Evolutionary conservation across 2,113 vertebrate species (phyloP).

Genomic region (Ivindomyrus marchei): DNA sequence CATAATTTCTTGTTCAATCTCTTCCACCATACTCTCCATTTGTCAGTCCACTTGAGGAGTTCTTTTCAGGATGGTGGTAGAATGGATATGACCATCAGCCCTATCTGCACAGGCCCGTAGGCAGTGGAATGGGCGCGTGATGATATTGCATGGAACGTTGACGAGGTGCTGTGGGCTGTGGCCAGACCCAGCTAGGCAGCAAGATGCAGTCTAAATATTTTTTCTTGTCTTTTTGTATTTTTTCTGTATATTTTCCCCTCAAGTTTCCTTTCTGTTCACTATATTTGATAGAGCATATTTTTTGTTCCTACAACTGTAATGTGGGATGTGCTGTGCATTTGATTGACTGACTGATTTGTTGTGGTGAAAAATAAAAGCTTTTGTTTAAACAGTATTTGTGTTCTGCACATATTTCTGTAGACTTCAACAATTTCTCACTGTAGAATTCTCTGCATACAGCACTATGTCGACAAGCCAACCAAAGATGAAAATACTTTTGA

Average conservation of each 20-base stretch:
- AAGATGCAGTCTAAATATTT: background rate
- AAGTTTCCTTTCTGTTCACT: background rate
- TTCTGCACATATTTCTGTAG: slow-evolving; percentile 14
- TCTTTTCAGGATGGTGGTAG: background rate
- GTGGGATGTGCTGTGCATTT: background rate
- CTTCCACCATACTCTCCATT: too few species aligned
- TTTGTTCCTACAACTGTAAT: background rate
- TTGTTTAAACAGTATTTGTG: slow-evolving; percentile 15
- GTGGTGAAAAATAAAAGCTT: slow-evolving; percentile 1
- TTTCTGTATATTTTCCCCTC: background rate
- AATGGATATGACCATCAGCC: background rate
- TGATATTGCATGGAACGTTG: background rate
- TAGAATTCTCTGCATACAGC: background rate
- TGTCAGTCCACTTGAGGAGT: background rate
- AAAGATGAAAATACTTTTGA: background rate
- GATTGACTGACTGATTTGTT: background rate
- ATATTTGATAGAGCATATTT: background rate
- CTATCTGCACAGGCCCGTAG: background rate
- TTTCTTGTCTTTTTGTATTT: background rate
- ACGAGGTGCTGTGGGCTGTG: background rate
- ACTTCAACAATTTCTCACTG: slow-evolving; percentile 3
- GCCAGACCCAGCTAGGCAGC: background rate
- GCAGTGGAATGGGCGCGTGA: background rate
- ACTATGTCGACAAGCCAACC: background rate
- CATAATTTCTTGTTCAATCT: background rate